Evolutionary conservation across 2,113 vertebrate genomes (phyloP).

Genomic region (Odocoileus virginianus): DNA sequence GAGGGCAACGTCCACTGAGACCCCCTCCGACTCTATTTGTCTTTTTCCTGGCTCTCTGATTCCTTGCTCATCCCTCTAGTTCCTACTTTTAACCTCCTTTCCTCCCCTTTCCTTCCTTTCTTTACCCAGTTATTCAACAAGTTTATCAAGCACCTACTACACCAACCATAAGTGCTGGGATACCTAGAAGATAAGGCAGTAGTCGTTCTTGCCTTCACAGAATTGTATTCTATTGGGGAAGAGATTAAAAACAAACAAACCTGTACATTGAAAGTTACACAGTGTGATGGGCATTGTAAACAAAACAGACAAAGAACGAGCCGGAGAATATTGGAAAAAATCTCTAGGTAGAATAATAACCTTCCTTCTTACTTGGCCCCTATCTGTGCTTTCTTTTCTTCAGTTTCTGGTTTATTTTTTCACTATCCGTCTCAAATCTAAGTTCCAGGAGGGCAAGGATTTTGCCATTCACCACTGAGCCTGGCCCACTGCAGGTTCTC

Average conservation of each 20-base stretch:
- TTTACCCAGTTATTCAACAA: background rate
- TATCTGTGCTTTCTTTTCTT: background rate
- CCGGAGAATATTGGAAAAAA: background rate
- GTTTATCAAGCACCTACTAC: background rate
- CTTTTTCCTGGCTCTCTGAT: background rate
- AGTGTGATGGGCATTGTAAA: background rate
- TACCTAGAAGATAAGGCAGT: background rate
- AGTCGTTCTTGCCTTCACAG: background rate
- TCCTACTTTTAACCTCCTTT: background rate
- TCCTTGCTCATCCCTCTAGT: background rate
- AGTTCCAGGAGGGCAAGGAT: background rate
- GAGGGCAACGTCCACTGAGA: background rate
- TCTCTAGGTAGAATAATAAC: background rate
- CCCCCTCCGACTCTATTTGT: background rate
- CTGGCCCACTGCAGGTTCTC: background rate
- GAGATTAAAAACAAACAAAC: background rate
- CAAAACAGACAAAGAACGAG: background rate
- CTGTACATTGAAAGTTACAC: background rate
- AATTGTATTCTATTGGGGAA: background rate
- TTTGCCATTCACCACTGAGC: background rate
- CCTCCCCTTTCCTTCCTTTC: background rate
- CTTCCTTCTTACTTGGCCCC: background rate
- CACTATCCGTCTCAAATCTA: background rate
- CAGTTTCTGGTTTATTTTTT: background rate
- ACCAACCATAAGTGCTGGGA: background rate